These are phyloP conservation scores for Vimba vimba DNA, from an alignment of 2,113 vertebrate species.

Conservation along the genomic window DNA sequence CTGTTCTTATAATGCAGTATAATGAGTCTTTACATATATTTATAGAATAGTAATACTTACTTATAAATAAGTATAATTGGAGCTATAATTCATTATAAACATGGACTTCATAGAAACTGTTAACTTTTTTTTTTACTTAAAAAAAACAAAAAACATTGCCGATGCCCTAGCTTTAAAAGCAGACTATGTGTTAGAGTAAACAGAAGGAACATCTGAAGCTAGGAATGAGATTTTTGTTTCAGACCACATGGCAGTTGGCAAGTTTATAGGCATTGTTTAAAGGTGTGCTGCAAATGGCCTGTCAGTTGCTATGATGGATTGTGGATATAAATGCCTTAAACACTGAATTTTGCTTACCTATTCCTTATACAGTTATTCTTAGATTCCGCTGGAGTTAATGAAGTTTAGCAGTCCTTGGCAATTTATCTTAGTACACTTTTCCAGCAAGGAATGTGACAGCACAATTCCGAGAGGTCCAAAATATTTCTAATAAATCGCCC, in stretches of 20 bases:
- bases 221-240: conserved; percentile 13
- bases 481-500: background rate
- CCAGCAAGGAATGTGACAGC: no score
- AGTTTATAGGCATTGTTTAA: background rate
- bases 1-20: no score
- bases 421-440: background rate
- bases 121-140: no score
- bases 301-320: background rate
- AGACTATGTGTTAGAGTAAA: background rate
- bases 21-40: no score
- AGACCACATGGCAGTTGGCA: background rate
- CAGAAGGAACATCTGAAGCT: background rate
- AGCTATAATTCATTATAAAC: no score
- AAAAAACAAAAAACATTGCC: no score
- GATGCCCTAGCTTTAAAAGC: background rate
- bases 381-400: background rate
- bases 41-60: no score
- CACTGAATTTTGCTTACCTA: background rate
- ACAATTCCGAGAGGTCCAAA: background rate
- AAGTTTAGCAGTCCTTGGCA: background rate
- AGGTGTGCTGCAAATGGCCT: background rate
- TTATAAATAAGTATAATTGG: no score
- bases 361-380: background rate
- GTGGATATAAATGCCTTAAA: background rate
- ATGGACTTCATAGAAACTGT: no score